phyloP scores from a whole-genome alignment of 2,113 vertebrate genomes.

The Epinephelus lanceolatus region DNA sequence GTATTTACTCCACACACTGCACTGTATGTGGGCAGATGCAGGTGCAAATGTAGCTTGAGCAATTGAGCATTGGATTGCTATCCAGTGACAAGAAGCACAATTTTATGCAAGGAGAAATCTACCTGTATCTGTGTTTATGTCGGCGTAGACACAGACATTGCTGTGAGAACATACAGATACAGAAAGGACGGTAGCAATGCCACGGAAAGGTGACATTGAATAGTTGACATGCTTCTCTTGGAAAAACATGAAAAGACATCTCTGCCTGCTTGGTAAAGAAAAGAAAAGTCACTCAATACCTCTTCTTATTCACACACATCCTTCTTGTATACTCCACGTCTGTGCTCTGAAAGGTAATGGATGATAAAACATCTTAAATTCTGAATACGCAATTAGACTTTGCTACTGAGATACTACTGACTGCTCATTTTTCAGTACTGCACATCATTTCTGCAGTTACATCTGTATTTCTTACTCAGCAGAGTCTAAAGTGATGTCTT shows the following conservation, averaged over 20 bases:
- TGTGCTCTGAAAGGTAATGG: slow-evolving; percentile 29
- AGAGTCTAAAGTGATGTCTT: slow-evolving; percentile 1
- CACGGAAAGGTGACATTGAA: slow-evolving; percentile 6
- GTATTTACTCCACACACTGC: background rate
- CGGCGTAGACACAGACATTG: background rate
- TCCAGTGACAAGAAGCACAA: background rate
- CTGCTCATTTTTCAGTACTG: slow-evolving; percentile 40
- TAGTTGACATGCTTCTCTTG: slow-evolving; percentile 3
- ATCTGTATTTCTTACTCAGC: slow-evolving; percentile 13
- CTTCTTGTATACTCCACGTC: slow-evolving; percentile 9
- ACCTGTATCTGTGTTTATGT: background rate
- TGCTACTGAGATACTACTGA: slow-evolving; percentile 17
- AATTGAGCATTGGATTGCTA: background rate
- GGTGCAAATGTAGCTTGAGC: background rate
- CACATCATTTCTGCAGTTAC: slow-evolving; percentile 21
- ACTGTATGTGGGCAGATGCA: background rate
- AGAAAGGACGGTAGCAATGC: background rate
- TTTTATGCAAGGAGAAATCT: background rate
- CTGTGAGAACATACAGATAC: background rate
- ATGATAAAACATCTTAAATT: slow-evolving; percentile 47
- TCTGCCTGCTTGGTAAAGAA: slow-evolving; percentile 12
- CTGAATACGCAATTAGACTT: slow-evolving; percentile 54
- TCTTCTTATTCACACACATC: slow-evolving; percentile 26
- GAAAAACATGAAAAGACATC: slow-evolving; percentile 21
- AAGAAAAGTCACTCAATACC: background rate